Base-by-base conservation (phyloP, 2,888 invertebrate genomes). In the Hipparchia sbordonii region DNA sequence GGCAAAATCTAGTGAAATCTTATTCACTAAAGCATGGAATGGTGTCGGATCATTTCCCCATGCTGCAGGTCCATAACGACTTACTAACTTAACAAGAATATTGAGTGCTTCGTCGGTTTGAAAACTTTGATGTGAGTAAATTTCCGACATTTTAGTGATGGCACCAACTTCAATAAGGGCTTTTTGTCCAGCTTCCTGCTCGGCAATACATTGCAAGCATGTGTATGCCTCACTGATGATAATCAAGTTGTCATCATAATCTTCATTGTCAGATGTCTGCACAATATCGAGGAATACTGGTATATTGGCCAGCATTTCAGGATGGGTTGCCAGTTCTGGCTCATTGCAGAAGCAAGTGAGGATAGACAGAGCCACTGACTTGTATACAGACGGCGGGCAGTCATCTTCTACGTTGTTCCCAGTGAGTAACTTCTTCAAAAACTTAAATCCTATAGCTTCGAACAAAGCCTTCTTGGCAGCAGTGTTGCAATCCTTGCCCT, bases 51-150 rank as follows among this genome's bases (percentile, higher is more conserved):
- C 96, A 75, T 95, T 95, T 77, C 96, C 96, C 98, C 98, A 98
- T 46, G 97, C 96, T 45, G 93, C 87, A 0, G 95, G 92, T 0
- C 97, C 97, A 85, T 97, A 96, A 77, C 95, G 94, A 76, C 95
- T 95, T 0, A 96, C 97, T 68, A 98, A 88, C 70, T 96, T 95
- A 2, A 97, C 97, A 70, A 98, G 94, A 79, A 98, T 95, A 81
- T 97, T 96, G 54, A 98, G 90, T 0, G 98, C 98, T 86, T 98
- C 97, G 84, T 98, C 98, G 0, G 97, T 97, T 87, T 98, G 97
- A 83, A 98, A 98, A 87, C 97, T 97, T 86, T 97, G 97, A 77
- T 97, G 97, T 0, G 97, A 95, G 86, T 98, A 98, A 78, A 98
- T 97, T 85, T 97, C 97, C 66, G 96, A 96, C 96, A 97, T 96